Evolutionary conservation across 2,113 vertebrate species (phyloP).

Genomic region (Prochilodus magdalenae): DNA sequence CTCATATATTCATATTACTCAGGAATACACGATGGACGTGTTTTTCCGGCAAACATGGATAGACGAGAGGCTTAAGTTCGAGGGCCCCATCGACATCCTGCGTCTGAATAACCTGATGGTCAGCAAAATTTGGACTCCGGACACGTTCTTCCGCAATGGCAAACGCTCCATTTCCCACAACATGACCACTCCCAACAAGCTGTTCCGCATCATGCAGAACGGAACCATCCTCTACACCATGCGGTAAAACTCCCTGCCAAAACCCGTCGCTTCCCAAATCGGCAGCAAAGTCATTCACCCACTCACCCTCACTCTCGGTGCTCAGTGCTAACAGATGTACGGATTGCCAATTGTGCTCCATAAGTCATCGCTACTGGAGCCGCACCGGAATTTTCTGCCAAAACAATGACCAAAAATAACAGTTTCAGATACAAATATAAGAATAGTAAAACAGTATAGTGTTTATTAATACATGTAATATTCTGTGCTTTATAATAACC

Average conservation of each 20-base stretch:
- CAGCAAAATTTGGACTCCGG: conserved; percentile 86
- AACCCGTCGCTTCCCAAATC: neutral
- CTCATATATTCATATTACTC: neutral
- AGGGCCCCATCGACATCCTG: conserved; percentile 83
- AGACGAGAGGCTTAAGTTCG: conserved; percentile 79
- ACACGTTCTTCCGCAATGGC: conserved; percentile 86
- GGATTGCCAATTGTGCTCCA: too few species aligned
- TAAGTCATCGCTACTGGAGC: too few species aligned
- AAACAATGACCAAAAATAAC: too few species aligned
- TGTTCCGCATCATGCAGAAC: conserved; percentile 87
- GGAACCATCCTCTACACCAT: conserved; percentile 87
- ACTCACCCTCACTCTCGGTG: neutral
- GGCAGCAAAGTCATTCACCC: neutral
- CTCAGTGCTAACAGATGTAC: too few species aligned
- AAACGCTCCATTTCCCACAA: conserved; percentile 86
- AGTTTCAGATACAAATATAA: too few species aligned
- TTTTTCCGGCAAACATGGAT: conserved; percentile 85
- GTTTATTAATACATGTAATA: too few species aligned
- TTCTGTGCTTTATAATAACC: too few species aligned
- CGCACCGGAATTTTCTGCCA: too few species aligned
- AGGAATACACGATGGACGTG: conserved; percentile 87
- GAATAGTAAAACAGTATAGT: too few species aligned
- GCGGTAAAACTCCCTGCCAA: conserved; percentile 69
- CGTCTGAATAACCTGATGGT: conserved; percentile 86
- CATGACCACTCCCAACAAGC: conserved; percentile 88